Evolutionary conservation across 2,888 invertebrate genomes (phyloP).

Genomic region (Yponomeuta sedellus): DNA sequence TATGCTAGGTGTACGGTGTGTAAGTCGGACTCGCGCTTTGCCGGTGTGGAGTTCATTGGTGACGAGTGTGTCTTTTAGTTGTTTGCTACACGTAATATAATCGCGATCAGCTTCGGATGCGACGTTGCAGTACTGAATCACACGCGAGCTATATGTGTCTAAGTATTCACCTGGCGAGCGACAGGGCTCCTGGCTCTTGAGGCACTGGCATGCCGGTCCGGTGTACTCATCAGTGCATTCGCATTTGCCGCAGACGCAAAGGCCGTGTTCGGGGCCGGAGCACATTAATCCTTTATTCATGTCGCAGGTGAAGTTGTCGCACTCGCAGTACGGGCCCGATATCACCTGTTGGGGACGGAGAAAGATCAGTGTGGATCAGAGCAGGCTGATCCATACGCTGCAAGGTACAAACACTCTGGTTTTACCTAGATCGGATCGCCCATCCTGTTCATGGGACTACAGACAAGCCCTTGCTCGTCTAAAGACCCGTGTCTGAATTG

Average conservation of each 20-base stretch:
- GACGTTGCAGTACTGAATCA: no score
- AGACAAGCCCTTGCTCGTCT: constrained; percentile 48
- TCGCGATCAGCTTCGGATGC: no score
- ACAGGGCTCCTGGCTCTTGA: constrained; percentile 84
- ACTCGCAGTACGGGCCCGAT: constrained; percentile 92
- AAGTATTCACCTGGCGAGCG: constrained; percentile 74
- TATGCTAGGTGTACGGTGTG: no score
- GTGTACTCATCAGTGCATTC: constrained; percentile 87
- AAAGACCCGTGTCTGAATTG: constrained; percentile 50
- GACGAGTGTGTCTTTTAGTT: no score
- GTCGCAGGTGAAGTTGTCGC: constrained; percentile 97
- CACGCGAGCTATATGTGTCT: no score
- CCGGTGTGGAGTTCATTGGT: no score
- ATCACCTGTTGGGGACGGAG: constrained; percentile 62
- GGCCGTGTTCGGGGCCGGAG: constrained; percentile 88
- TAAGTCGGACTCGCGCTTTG: no score
- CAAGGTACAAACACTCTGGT: no score
- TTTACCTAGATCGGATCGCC: not conserved
- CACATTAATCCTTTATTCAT: constrained; percentile 87
- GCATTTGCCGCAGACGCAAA: constrained; percentile 93
- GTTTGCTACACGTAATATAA: no score
- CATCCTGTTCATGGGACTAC: constrained; percentile 78
- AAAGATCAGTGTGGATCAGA: constrained; percentile 65
- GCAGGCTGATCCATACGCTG: constrained; percentile 30
- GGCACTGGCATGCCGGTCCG: constrained; percentile 90